phyloP scores from a whole-genome alignment of 92 coral and sea anemone species.

The Micromussa lordhowensis region DNA sequence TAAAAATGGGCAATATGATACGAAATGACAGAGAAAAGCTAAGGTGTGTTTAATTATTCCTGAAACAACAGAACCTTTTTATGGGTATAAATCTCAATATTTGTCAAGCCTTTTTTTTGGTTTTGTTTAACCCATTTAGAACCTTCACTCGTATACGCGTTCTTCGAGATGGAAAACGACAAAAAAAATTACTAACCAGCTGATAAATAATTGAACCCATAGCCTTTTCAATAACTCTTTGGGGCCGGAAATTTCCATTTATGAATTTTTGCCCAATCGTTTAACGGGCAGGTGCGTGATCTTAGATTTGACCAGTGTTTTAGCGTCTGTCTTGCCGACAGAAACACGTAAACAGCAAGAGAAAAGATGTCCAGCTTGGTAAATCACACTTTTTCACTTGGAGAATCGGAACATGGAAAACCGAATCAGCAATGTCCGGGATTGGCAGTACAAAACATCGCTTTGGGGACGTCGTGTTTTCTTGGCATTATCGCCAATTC shows the following conservation, averaged over 20 bases:
- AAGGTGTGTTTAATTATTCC: background rate
- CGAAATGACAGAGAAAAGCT: background rate
- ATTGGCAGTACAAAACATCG: conserved; percentile 32
- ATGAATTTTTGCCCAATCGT: background rate
- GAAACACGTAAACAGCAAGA: background rate
- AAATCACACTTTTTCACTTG: background rate
- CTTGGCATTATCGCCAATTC: conserved; percentile 45
- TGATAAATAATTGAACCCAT: background rate
- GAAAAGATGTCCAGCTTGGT: background rate
- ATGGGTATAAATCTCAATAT: background rate
- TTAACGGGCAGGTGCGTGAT: background rate
- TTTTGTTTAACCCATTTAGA: background rate
- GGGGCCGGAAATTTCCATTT: background rate
- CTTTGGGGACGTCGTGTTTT: conserved; percentile 35
- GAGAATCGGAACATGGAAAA: background rate
- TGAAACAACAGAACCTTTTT: background rate
- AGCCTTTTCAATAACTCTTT: background rate
- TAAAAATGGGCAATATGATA: background rate
- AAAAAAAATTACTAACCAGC: background rate
- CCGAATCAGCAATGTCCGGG: conserved; percentile 41
- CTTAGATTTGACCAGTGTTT: background rate
- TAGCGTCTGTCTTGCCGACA: background rate
- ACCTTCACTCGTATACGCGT: background rate
- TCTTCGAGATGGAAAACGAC: background rate
- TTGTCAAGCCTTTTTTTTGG: background rate